Evolutionary conservation across 2,888 invertebrate species (phyloP).

Genomic region (Drosophila prostipennis): DNA sequence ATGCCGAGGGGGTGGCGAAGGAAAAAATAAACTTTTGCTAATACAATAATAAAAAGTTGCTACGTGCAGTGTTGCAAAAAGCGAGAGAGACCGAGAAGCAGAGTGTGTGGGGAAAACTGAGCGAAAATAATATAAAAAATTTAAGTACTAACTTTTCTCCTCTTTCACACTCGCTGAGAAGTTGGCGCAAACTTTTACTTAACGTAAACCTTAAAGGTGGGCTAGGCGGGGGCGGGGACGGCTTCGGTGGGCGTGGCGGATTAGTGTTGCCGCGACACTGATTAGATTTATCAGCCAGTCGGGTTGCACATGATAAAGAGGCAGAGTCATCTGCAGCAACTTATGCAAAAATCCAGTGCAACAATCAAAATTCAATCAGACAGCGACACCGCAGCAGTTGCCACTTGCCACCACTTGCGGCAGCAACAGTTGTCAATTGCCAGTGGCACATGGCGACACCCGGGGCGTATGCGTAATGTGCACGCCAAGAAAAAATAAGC

Average conservation of each 20-base stretch:
- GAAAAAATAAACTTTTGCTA: conserved; percentile 67
- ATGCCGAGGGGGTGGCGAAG: conserved; percentile 16
- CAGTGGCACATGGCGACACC: conserved; percentile 21
- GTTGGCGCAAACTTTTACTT: conserved; percentile 60
- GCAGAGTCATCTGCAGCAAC: conserved; percentile 36
- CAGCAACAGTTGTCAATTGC: conserved; percentile 74
- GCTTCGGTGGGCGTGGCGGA: conserved; percentile 25
- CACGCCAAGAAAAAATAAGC: conserved; percentile 1
- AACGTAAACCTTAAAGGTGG: conserved; percentile 65
- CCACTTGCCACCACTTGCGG: conserved; percentile 63
- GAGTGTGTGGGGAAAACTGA: background rate
- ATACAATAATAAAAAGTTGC: conserved; percentile 77
- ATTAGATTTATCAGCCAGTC: conserved; percentile 75
- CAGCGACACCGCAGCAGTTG: conserved; percentile 70
- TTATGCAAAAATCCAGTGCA: conserved; percentile 60
- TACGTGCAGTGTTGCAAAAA: conserved; percentile 63
- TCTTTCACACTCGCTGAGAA: conserved; percentile 50
- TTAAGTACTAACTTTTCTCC: conserved; percentile 64
- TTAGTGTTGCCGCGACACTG: conserved; percentile 70
- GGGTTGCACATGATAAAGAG: conserved; percentile 58
- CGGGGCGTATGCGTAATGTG: conserved; percentile 61
- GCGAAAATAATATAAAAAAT: conserved; percentile 56
- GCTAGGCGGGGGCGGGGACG: background rate
- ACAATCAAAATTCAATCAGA: conserved; percentile 74
- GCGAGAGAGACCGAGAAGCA: background rate